These are phyloP conservation scores for Notolepis coatsorum DNA, from an alignment of 2,797 vertebrate species.

Conservation along the genomic window DNA sequence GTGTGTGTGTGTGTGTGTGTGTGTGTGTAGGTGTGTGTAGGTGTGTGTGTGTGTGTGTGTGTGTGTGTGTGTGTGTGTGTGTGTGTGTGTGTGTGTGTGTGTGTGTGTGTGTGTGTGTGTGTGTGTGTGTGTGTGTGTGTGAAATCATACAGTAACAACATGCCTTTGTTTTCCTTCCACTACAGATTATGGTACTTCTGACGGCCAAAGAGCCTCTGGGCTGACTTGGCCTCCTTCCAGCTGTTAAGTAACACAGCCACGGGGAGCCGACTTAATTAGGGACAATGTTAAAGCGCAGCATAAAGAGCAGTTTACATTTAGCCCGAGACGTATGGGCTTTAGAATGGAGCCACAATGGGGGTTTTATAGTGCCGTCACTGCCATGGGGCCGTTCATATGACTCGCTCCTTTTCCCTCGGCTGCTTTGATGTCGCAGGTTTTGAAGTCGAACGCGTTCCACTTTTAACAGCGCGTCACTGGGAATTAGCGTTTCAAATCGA, in stretches of 20 bases:
- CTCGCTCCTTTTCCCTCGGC: background rate
- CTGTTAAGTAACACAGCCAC: conserved; percentile 24
- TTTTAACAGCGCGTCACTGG: conserved; percentile 16
- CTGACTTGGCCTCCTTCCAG: conserved; percentile 28
- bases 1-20: conserved; percentile 15
- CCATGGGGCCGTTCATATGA: background rate
- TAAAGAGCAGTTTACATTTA: conserved; percentile 13
- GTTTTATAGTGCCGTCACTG: background rate
- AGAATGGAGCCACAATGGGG: background rate
- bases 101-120: background rate
- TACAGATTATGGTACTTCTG: conserved; percentile 23
- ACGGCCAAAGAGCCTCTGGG: conserved; percentile 20
- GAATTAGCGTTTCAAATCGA: conserved; percentile 15
- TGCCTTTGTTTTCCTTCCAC: background rate
- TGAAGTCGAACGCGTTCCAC: background rate
- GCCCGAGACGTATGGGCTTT: background rate
- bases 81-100: background rate
- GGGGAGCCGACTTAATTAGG: conserved; percentile 42
- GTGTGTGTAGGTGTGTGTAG: conserved; percentile 8
- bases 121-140: background rate
- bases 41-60: conserved; percentile 8
- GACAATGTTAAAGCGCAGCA: conserved; percentile 41
- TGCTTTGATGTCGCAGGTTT: background rate
- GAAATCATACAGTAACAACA: background rate
- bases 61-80: conserved; percentile 2